Evolutionary conservation across 1,140 invertebrate species (phyloP), one percentile per base, ranked within the genome.

Genomic region (Drosophila lacertosa): DNA sequence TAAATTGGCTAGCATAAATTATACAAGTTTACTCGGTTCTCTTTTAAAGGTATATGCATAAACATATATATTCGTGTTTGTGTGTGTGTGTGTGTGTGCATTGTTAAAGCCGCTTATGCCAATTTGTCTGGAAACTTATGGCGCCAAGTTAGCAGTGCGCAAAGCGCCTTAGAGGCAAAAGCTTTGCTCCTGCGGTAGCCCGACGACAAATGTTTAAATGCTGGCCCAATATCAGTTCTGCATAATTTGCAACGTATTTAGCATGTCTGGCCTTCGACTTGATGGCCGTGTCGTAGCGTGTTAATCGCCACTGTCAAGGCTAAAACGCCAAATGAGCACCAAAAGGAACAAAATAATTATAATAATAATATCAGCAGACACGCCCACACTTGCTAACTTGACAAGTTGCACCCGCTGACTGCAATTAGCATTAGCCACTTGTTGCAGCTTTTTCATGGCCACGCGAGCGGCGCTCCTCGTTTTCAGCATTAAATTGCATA

Each of bases 361-460:
- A 54, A 20, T 20, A 32, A 29, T 26, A 32, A 24, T 39, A 37
- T 35, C n/a, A 53, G 24, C 50, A 33, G 57, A 26, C 35, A 44
- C 53, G 54, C 39, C 63, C 33, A 47, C 51, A 13, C 15, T 39
- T 44, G 37, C 3, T 11, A 20, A 13, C 15, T 39, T 44, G 37
- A 3, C 15, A 20, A 10, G 20, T 9, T 39, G 26, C 37, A 59
- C 50, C 71, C 33, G 42, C 18, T 47, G 40, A 32, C 65, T 57
- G 53, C 77, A 78, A 83, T 83, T 83, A 83, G 66, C 63, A 75
- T 82, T 62, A 72, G 40, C 53, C 50, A 82, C 79, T 75, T 78
- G 79, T 75, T 75, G 79, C 65, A 45, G 45, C 44, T 50, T 32
- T 20, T 47, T 65, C 53, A 26, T 7, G 53, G 35, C 22, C 51